Evolutionary conservation across 2,888 invertebrate species (phyloP).

Genomic region (Actias luna): DNA sequence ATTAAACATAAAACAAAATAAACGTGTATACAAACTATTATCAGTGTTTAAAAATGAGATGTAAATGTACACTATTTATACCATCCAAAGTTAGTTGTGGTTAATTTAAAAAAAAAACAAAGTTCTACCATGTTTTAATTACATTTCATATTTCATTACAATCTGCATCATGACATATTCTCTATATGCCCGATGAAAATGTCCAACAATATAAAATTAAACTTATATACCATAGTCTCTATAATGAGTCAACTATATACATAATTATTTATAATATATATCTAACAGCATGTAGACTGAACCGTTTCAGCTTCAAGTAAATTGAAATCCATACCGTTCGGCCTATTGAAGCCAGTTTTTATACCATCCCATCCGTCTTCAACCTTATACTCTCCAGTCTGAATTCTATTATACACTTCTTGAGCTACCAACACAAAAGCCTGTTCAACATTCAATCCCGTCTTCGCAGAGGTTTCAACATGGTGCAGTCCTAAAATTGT

Average conservation of each 20-base stretch:
- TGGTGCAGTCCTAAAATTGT: conserved; percentile 88
- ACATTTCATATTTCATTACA: background rate
- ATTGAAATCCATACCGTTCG: conserved; percentile 91
- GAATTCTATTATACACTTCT: conserved; percentile 94
- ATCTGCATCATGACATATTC: background rate
- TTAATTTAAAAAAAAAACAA: background rate
- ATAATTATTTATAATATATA: conserved; percentile 23
- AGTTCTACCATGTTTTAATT: background rate
- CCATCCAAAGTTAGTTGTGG: background rate
- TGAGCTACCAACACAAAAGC: conserved; percentile 95
- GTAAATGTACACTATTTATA: no score
- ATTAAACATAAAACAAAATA: background rate
- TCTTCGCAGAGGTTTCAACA: conserved; percentile 97
- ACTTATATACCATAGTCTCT: conserved; percentile 49
- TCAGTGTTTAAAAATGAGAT: no score
- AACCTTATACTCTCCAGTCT: conserved; percentile 94
- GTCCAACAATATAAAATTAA: conserved; percentile 23
- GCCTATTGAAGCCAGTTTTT: conserved; percentile 93
- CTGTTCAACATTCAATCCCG: conserved; percentile 95
- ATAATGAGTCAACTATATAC: conserved; percentile 36
- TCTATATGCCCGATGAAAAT: background rate
- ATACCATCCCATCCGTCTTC: conserved; percentile 99
- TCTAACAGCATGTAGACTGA: conserved; percentile 92
- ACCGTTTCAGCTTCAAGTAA: conserved; percentile 94
- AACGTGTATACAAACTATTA: background rate